Evolutionary conservation across 2,888 invertebrate genomes (phyloP), one percentile per base, ranked within the genome.

Genomic region (Amphipyra tragopoginis): DNA sequence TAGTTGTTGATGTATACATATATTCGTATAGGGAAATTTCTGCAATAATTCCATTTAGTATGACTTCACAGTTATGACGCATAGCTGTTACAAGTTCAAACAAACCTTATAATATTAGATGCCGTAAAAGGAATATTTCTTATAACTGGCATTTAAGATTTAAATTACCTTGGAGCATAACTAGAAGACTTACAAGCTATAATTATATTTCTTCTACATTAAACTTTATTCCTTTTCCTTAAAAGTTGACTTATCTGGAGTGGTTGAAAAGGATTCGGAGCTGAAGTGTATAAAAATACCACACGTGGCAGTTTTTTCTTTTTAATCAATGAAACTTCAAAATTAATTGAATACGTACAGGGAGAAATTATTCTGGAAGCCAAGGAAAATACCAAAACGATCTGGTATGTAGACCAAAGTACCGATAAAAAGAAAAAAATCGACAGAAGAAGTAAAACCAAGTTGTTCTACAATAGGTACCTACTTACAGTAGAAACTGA

Each of bases 401-500:
- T 54, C 14, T 47, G 47, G 34, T 54, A 34, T 56, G 1, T 48
- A 51, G 44, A 45, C 11, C n/a, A 44, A 58, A 58, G 13, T 49
- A 42, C 34, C 33, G 45, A 42, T 34, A 38, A 34, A 60, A 60
- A 40, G 49, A 21, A 73, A 51, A 62, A 59, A 57, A 44, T 43
- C 13, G 9, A 14, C 11, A 51, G 40, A 64, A 47, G 66, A 65
- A 76, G 42, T 71, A 62, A 14, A 44, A 38, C 49, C 15, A 64
- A 62, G 42, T 65, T 70, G 45, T 55, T 62, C 63, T 56, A 59
- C 54, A 39, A 57, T 69, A 59, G 42, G 55, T 63, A 55, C 48
- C 34, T 39, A 60, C 66, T 72, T 55, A 64, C 48, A 64, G 72
- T 65, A 54, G 67, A 70, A 73, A 81, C 71, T 68, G 69, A 69